These are phyloP conservation scores for Andrena minutula DNA, from an alignment of 2,888 invertebrate species.

Conservation along the genomic window DNA sequence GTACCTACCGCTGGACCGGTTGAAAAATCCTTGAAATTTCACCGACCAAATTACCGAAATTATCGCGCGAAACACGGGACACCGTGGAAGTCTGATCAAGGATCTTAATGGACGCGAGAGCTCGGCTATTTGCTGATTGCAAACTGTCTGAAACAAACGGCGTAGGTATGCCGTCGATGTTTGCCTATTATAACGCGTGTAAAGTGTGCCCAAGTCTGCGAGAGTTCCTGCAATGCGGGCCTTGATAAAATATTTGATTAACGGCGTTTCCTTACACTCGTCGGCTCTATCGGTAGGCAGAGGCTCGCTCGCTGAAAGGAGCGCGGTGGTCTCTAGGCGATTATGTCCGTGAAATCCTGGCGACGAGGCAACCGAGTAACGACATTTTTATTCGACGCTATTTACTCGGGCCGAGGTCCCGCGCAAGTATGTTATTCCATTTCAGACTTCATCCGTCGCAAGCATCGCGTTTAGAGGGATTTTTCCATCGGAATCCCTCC, in stretches of 20 bases:
- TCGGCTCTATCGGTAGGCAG: too few relatives aligned
- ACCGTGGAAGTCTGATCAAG: background rate
- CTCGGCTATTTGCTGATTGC: constrained; percentile 53
- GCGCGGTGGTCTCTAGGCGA: background rate
- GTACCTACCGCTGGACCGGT: background rate
- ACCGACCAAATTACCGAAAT: background rate
- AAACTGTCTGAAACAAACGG: constrained; percentile 54
- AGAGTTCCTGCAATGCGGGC: constrained; percentile 39
- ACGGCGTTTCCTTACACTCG: constrained; percentile 44
- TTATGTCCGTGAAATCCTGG: background rate
- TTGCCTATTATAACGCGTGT: constrained; percentile 71
- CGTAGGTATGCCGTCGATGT: constrained; percentile 37
- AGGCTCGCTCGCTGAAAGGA: background rate
- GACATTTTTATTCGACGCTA: constrained; percentile 16
- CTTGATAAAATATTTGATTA: constrained; percentile 68
- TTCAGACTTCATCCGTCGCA: constrained; percentile 14
- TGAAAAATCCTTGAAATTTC: background rate
- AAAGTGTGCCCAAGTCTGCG: constrained; percentile 56
- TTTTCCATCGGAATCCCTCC: background rate
- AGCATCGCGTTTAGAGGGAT: background rate
- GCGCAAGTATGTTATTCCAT: constrained; percentile 40
- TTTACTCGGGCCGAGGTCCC: background rate
- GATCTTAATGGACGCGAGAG: constrained; percentile 3
- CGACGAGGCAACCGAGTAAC: constrained; percentile 5
- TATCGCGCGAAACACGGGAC: background rate